Base-by-base conservation (phyloP, 92 coral and sea anemone genomes). In the Epizoanthus illoricatus region DNA sequence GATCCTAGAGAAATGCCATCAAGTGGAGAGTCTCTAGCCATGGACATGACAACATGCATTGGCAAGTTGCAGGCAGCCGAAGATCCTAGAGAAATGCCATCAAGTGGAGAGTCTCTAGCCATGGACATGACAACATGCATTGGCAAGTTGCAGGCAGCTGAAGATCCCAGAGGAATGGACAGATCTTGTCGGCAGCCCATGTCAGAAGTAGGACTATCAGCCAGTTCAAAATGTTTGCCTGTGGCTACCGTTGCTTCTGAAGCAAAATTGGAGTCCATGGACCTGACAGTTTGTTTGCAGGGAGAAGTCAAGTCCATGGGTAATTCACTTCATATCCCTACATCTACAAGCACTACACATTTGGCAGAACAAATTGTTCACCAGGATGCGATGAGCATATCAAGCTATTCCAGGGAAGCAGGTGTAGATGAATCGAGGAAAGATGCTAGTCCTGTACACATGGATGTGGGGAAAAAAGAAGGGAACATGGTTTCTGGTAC, bases 81-180 rank as follows among this genome's bases (percentile, higher is more conserved):
- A n/a, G n/a, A n/a, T n/a, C n/a, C n/a, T n/a, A n/a, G n/a, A n/a
- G n/a, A n/a, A n/a, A n/a, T n/a, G n/a, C n/a, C n/a, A n/a, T n/a
- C n/a, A n/a, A n/a, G n/a, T n/a, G n/a, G n/a, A n/a, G n/a, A n/a
- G n/a, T n/a, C n/a, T n/a, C n/a, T n/a, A n/a, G n/a, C n/a, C n/a
- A n/a, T n/a, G n/a, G n/a, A n/a, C n/a, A n/a, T n/a, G n/a, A n/a
- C n/a, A n/a, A n/a, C n/a, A n/a, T n/a, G n/a, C n/a, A n/a, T n/a
- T n/a, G n/a, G n/a, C n/a, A n/a, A n/a, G 67, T 16, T 75, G 56
- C 54, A 75, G 47, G 55, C 55, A 49, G 55, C 55, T 49, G 55
- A 49, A 15, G 16, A 13, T 67, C 39, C 42, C 47, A 67, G 21
- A 8, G 11, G 56, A 52, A 52, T 5, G 3, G 56, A 7, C 56